phyloP scores from a whole-genome alignment of 2,888 invertebrate species.

The Agrotis ipsilon region DNA sequence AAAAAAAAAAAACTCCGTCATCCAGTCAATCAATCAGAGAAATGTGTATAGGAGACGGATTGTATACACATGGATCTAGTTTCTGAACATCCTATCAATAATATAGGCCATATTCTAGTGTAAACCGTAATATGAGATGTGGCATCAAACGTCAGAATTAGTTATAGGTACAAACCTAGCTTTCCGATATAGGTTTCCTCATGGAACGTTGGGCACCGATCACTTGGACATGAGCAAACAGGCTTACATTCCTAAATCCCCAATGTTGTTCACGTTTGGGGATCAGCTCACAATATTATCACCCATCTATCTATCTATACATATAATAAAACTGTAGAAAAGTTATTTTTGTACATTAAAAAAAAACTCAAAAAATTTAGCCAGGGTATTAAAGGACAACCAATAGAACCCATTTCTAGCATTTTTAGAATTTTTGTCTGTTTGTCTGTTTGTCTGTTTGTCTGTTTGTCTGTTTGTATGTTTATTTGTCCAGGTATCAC shows the following conservation, averaged over 20 bases:
- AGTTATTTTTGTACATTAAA: too few species aligned
- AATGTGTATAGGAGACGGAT: conserved; percentile 16
- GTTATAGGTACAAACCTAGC: conserved; percentile 21
- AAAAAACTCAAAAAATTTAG: too few species aligned
- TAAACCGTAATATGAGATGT: conserved; percentile 24
- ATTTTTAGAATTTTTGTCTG: too few species aligned
- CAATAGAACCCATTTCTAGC: too few species aligned
- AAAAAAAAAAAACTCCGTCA: too few species aligned
- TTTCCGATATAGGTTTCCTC: conserved; percentile 36
- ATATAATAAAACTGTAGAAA: too few species aligned
- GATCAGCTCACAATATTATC: conserved; percentile 27
- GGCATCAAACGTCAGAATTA: conserved; percentile 18
- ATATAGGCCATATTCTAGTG: conserved; percentile 5
- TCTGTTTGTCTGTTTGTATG: too few species aligned
- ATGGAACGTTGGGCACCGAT: conserved; percentile 47
- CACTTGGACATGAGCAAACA: conserved; percentile 56
- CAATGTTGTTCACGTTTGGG: conserved; percentile 48
- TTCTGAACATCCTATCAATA: conserved; percentile 25
- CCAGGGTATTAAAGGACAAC: too few species aligned
- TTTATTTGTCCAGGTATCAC: too few species aligned
- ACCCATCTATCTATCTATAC: too few species aligned
- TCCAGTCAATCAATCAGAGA: conserved; percentile 23
- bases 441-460: too few species aligned
- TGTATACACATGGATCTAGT: conserved; percentile 4
- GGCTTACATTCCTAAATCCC: conserved; percentile 59